Conservation (phyloP, 2,888 invertebrate genomes). For the Volucella zonaria region DNA sequence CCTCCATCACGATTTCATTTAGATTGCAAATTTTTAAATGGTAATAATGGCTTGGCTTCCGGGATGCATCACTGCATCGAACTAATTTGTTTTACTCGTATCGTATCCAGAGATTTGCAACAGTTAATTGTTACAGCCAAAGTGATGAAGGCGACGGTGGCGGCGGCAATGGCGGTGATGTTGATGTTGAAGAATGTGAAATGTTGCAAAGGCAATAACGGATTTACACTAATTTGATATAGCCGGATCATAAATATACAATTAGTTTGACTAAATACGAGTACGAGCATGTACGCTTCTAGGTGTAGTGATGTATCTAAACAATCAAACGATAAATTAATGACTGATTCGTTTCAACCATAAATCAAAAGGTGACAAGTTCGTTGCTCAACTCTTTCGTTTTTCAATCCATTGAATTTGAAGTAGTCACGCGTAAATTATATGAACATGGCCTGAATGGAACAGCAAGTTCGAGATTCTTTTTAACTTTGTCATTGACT, state of each 20-base stretch:
- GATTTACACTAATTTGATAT: constrained; percentile 3
- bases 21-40: constrained; percentile 59
- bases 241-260: constrained; percentile 14
- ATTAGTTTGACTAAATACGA: constrained; percentile 20
- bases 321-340: constrained; percentile 56
- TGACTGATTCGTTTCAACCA: constrained; percentile 41
- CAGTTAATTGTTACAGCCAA: constrained; percentile 3
- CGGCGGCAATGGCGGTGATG: background rate
- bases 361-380: constrained; percentile 52
- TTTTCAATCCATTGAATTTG: background rate
- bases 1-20: constrained; percentile 69
- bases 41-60: constrained; percentile 49
- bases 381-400: constrained; percentile 61
- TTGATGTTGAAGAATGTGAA: background rate
- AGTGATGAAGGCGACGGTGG: background rate
- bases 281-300: background rate
- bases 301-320: background rate
- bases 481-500: background rate
- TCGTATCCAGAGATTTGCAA: constrained; percentile 29
- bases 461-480: background rate
- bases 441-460: background rate
- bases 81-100: constrained; percentile 59
- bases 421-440: no score
- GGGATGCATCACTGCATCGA: constrained; percentile 47
- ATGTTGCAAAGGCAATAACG: background rate